Evolutionary conservation across 1,140 invertebrate species (phyloP), one percentile per base, ranked within the genome.

Genomic region (Lordiphosa clarofinis): DNA sequence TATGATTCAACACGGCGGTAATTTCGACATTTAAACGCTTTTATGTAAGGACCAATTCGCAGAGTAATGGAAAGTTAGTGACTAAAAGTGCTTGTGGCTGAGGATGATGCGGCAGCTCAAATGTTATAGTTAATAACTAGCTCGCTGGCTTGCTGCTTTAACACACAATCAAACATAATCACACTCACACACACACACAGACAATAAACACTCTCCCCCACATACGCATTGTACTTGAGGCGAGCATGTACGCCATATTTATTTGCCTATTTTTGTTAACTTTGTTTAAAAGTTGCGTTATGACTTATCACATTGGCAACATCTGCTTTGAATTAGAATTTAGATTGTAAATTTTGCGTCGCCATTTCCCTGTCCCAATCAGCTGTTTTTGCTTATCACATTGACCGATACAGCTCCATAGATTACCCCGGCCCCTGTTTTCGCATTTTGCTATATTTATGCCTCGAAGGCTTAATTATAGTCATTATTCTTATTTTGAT

Each of bases 341-440:
- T 47, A 31, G 50, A 6, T 21, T 46, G 42, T 55, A 35, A 61
- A 50, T 54, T 59, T 21, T 67, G 58, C 61, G 67, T 57, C 73
- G 64, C 56, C 62, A 66, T 66, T 70, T 61, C 47, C 42, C 56
- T 37, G n/a, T 40, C 11, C 40, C 39, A 71, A 56, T 63, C 72
- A 82, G 72, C 68, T 75, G 58, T 75, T 76, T 79, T 72, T 50
- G 8, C 65, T 28, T 82, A 68, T 81, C 75, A 57, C 38, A 57
- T 53, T 76, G 72, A 76, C 76, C 76, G 76, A 63, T 47, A 44
- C 54, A 47, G 42, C 42, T 56, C 15, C 33, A 44, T 37, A 65
- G 50, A 70, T 62, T 21, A 28, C 7, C 8, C 13, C 19, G 35
- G 47, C 8, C 31, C 19, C 56, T 12, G 2, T 39, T 12, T 48